Base-by-base conservation (phyloP, 2,888 invertebrate genomes). In the Perdita meconis region DNA sequence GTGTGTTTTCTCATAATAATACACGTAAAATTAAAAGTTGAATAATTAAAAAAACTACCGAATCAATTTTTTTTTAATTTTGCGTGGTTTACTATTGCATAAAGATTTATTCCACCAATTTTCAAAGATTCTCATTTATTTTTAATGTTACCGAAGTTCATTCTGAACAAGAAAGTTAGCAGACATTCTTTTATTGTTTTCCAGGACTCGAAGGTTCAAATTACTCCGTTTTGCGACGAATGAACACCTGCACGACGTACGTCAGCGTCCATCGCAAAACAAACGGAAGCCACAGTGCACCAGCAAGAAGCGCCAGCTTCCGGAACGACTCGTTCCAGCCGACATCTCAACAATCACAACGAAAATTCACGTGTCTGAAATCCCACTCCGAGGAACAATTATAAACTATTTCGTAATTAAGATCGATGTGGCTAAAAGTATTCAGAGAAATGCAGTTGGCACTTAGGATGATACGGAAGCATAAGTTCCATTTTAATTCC, bases 201-300 rank as follows among this genome's bases (percentile, higher is more conserved):
- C 10, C 90, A 93, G 93, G 93, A 68, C 79, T 90, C 24, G 93
- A 93, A 66, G 92, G 91, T 13, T 92, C 92, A n/a, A 94, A 94
- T 88, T 93, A 94, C 82, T 94, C 94, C 73, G 92, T 93, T 76
- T 92, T 95, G 24, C 94, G 95, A 81, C 93, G 95, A 79, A 94
- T 94, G 88, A 95, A 95, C 92, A 95, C 95, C 19, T 94, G 94
- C 90, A 95, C 94, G 71, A 95, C 95, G 2, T 95, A 94, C 92
- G 93, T 95, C 84, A 95, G 94, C 89, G 93, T 94, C 85, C 93
- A 94, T 67, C 92, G 94, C 53, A 92, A 93, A 80, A 90, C 88
- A 59, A 90, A 90, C 69, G 89, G 85, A 34, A 89, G 81, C 57
- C 86, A 86, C 61, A 65, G 66, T 13, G 80, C 83, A 5, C 83